Percentiles rank a stretch among this genome's conserved stretches.
These are phyloP conservation scores for Lasioglossum zephyrum DNA, from an alignment of 2,888 invertebrate genomes.

Conservation along the genomic window DNA sequence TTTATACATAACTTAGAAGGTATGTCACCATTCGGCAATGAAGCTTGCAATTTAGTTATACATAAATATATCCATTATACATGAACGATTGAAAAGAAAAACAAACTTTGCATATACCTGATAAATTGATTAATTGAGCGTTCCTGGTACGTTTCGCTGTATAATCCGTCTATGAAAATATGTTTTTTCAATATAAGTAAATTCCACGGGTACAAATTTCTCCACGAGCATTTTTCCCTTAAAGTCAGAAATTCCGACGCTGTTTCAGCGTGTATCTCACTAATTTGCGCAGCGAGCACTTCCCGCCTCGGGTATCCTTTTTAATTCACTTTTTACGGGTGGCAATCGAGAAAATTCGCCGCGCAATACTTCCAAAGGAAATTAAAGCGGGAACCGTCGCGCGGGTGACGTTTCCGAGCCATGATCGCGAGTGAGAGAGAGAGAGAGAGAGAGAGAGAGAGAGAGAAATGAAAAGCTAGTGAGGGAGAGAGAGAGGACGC, in stretches of 20 bases:
- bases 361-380: constrained; percentile 25
- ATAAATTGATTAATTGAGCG: not conserved
- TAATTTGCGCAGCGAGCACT: constrained; percentile 31
- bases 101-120: too few relatives aligned
- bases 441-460: not conserved
- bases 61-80: too few relatives aligned
- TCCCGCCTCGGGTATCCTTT: constrained; percentile 14
- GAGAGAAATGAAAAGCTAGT: not conserved
- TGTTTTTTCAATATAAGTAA: not conserved
- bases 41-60: not conserved
- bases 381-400: constrained; percentile 45
- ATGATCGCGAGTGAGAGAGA: constrained; percentile 5
- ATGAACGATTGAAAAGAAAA: too few relatives aligned
- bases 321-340: constrained; percentile 33
- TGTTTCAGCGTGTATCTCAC: constrained; percentile 9
- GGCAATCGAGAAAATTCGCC: constrained; percentile 27
- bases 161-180: not conserved
- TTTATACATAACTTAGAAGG: not conserved
- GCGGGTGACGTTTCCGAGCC: constrained; percentile 5
- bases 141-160: not conserved
- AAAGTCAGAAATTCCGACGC: constrained; percentile 1
- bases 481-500: not conserved
- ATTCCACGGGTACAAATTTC: not conserved
- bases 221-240: not conserved
- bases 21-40: not conserved